Conservation (phyloP, 2,113 vertebrate species). For the Mustela lutreola region DNA sequence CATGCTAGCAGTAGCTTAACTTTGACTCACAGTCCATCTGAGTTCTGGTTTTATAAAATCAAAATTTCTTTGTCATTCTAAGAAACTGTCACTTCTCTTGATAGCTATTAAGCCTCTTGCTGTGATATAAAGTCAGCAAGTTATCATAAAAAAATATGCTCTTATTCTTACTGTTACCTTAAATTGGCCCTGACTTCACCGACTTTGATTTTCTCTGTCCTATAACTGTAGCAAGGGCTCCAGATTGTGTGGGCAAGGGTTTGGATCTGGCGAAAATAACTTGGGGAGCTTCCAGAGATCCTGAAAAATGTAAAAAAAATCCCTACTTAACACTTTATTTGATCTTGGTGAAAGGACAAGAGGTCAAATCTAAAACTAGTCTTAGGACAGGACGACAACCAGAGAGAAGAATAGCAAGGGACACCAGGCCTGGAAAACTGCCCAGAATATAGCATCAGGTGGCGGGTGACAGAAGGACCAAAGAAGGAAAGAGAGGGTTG, state of each 20-base stretch:
- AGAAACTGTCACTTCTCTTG: constrained; percentile 46
- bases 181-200: constrained; percentile 83
- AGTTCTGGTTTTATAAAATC: constrained; percentile 55
- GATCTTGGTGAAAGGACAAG: constrained; percentile 60
- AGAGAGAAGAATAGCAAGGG: constrained; percentile 31
- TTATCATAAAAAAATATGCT: constrained; percentile 44
- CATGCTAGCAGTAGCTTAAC: not conserved
- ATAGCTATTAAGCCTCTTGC: constrained; percentile 41
- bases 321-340: constrained; percentile 75
- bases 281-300: constrained; percentile 81
- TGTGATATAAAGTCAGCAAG: constrained; percentile 58
- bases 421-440: constrained; percentile 26
- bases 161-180: constrained; percentile 83
- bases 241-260: constrained; percentile 81
- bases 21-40: not conserved
- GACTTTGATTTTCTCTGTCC: constrained; percentile 83
- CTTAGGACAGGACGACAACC: constrained; percentile 61
- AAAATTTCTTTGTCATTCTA: constrained; percentile 41
- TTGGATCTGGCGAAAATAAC: constrained; percentile 86
- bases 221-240: constrained; percentile 78
- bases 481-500: not conserved
- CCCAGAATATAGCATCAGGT: constrained; percentile 29
- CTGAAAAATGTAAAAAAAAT: constrained; percentile 82
- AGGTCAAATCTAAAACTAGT: constrained; percentile 54
- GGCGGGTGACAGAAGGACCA: not conserved